Conservation (phyloP, 2,888 invertebrate genomes). For the Ommatoiulus sabulosus region DNA sequence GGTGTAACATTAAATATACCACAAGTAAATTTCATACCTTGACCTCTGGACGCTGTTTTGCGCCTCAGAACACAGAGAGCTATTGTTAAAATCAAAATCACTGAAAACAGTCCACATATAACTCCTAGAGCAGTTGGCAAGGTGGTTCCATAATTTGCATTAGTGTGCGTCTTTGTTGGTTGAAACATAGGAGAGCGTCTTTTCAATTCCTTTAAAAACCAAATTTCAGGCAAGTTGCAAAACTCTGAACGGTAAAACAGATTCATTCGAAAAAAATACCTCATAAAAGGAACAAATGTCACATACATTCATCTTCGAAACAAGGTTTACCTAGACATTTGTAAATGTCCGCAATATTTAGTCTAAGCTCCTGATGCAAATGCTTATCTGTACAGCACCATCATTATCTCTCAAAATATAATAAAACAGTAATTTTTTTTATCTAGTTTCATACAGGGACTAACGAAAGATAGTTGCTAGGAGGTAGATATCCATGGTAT, state of each 20-base stretch:
- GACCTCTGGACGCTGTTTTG: constrained; percentile 71
- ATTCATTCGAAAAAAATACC: no score
- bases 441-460: background rate
- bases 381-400: background rate
- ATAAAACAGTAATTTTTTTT: background rate
- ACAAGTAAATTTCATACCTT: constrained; percentile 73
- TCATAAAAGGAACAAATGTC: background rate
- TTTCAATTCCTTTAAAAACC: constrained; percentile 57
- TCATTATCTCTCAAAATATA: background rate
- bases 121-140: constrained; percentile 73
- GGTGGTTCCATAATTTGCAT: constrained; percentile 31
- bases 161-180: constrained; percentile 32
- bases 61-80: constrained; percentile 76
- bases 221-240: constrained; percentile 42
- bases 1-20: no score
- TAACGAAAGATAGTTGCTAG: background rate
- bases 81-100: constrained; percentile 74
- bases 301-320: background rate
- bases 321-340: background rate
- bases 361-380: background rate
- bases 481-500: background rate
- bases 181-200: constrained; percentile 56
- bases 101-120: constrained; percentile 74
- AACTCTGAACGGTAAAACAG: background rate
- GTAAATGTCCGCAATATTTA: background rate